Conservation (phyloP, 2,797 vertebrate species). For the Sebastiscus albofasciatus region DNA sequence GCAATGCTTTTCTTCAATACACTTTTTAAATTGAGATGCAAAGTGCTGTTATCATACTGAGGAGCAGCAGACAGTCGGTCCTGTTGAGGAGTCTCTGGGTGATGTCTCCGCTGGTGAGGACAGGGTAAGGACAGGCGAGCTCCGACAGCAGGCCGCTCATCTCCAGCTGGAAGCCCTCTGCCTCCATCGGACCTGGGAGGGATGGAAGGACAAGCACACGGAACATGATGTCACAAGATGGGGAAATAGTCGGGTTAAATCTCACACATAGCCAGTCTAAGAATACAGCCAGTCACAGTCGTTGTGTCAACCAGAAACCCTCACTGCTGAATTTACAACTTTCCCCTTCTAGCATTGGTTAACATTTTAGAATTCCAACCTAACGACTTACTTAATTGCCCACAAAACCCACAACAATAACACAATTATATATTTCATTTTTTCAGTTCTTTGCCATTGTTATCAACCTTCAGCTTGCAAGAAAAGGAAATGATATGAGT, state of each 20-base stretch:
- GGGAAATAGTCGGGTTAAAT: not conserved
- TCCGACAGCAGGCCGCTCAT: conserved; percentile 95
- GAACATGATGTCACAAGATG: not conserved
- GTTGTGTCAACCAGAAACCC: not conserved
- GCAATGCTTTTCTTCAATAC: not conserved
- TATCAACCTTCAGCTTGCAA: not conserved
- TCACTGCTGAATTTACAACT: not conserved
- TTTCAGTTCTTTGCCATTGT: not conserved
- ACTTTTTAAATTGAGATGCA: not conserved
- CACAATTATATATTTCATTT: not conserved
- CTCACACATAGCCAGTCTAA: no score
- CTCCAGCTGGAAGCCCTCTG: conserved; percentile 95
- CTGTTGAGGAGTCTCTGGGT: conserved; percentile 91
- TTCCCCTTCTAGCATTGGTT: not conserved
- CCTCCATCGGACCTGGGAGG: conserved; percentile 88
- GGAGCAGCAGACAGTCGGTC: conserved; percentile 92
- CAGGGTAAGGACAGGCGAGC: conserved; percentile 91
- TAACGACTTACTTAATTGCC: not conserved
- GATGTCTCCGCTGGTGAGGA: conserved; percentile 90
- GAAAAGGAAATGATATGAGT: not conserved
- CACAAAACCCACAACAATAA: not conserved
- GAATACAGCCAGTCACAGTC: not conserved
- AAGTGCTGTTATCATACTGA: conserved; percentile 83
- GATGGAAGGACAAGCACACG: not conserved
- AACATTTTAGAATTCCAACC: not conserved